These are phyloP conservation scores for Petaurus breviceps DNA, from an alignment of 2,113 vertebrate genomes.

Conservation along the genomic window DNA sequence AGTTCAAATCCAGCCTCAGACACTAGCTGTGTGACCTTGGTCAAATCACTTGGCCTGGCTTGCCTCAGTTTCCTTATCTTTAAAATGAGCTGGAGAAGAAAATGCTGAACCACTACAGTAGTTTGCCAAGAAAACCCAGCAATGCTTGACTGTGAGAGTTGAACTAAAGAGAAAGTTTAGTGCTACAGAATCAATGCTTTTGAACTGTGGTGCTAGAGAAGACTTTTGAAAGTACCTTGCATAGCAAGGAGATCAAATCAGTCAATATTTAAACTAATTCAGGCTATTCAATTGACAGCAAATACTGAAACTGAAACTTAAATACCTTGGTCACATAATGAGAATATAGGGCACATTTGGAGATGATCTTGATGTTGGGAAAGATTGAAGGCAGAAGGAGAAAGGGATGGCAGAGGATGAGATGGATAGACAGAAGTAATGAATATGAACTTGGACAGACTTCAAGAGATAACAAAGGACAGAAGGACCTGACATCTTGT, in stretches of 20 bases:
- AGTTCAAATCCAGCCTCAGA: no score
- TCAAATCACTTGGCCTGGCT: not conserved
- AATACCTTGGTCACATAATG: not conserved
- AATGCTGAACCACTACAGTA: not conserved
- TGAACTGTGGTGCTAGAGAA: not conserved
- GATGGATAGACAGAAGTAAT: not conserved
- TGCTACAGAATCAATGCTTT: not conserved
- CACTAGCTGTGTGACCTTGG: no score
- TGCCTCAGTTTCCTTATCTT: not conserved
- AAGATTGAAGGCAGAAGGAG: not conserved
- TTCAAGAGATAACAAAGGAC: not conserved
- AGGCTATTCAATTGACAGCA: not conserved
- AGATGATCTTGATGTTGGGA: not conserved
- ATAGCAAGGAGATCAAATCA: not conserved
- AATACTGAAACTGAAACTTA: not conserved
- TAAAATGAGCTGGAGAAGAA: not conserved
- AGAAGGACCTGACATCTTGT: not conserved
- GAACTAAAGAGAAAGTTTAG: not conserved
- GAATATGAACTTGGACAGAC: not conserved
- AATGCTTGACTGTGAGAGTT: not conserved
- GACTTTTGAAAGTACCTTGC: not conserved
- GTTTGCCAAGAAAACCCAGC: not conserved
- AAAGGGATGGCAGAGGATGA: not conserved
- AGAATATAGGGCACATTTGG: not conserved
- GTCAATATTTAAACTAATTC: not conserved